phyloP scores from a whole-genome alignment of 2,888 invertebrate species.

The Platycnemis pennipes region DNA sequence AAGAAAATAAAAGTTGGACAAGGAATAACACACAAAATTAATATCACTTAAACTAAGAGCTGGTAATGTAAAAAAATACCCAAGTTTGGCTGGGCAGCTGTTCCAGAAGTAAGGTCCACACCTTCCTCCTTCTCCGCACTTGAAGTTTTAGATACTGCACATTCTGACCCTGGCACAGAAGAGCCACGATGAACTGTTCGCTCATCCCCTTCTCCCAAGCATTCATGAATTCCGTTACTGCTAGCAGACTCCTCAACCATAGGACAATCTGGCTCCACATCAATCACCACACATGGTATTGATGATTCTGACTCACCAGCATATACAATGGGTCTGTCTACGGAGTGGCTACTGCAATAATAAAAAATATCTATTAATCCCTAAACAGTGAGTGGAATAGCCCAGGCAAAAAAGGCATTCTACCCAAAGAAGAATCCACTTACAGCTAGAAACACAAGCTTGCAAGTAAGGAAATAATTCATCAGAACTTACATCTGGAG shows the following conservation, averaged over 20 bases:
- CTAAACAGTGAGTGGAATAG: too few species aligned
- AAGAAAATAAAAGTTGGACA: too few species aligned
- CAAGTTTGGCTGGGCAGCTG: not conserved
- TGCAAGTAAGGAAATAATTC: too few species aligned
- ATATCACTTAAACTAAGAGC: too few species aligned
- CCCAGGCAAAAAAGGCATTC: too few species aligned
- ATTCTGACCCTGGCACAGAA: too few species aligned
- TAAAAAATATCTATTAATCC: not conserved
- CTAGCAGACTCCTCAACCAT: not conserved
- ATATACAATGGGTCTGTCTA: not conserved
- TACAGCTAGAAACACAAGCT: too few species aligned
- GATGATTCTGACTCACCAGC: not conserved
- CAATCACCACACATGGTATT: conserved; percentile 47
- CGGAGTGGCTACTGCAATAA: not conserved
- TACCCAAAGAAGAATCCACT: too few species aligned
- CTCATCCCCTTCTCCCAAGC: not conserved
- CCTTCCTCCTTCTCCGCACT: not conserved
- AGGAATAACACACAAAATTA: too few species aligned
- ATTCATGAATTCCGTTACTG: not conserved
- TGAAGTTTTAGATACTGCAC: not conserved
- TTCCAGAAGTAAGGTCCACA: not conserved
- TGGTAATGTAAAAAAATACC: not conserved
- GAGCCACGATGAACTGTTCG: not conserved
- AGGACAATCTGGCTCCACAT: conserved; percentile 44
- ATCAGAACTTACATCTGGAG: too few species aligned